Base-by-base conservation (phyloP, 2,113 vertebrate species). In the Balaeniceps rex region DNA sequence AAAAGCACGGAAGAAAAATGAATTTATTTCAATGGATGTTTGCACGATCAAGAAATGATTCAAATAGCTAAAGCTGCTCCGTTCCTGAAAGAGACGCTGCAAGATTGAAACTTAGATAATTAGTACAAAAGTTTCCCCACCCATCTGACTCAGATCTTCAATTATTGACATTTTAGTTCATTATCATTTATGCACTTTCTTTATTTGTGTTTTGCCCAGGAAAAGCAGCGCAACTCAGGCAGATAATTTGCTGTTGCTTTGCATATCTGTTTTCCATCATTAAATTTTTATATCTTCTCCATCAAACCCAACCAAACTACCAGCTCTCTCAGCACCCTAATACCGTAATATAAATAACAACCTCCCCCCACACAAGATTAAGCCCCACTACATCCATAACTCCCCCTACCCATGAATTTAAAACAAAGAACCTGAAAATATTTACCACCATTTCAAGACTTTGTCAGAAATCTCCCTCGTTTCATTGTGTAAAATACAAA, bases 211-310 rank as follows among this genome's bases (percentile, higher is more conserved):
- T 97, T 95, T 40, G 70, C 93, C 75, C 28, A 29, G 90, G 90
- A 95, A 97, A 95, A 79, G 84, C 84, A 94, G 74, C 2, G 0
- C 82, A 88, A 70, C 70, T 90, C 92, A 93, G 92, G 94, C 92
- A 95, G 96, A 94, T 95, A 87, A 93, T 94, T 91, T 90, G 93
- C 74, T 95, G 94, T 87, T 92, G 60, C 79, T 96, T 90, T 94
- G 93, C 93, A 61, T 93, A 90, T 95, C 94, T 95, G 54, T 86
- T 97, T 94, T 90, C 82, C 85, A 54, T 83, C 90, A 93, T 95
- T 91, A 94, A 93, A 95, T 76, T 96, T 97, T 94, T 90, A 83
- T 91, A 46, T 49, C 84, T 91, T 57, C 93, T 94, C 92, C 90
- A 91, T 88, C 92, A 90, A 90, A 86, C 52, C 34, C 61, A 85